Base-by-base conservation (phyloP, 1,140 invertebrate genomes). In the Aleiodes sp. region DNA sequence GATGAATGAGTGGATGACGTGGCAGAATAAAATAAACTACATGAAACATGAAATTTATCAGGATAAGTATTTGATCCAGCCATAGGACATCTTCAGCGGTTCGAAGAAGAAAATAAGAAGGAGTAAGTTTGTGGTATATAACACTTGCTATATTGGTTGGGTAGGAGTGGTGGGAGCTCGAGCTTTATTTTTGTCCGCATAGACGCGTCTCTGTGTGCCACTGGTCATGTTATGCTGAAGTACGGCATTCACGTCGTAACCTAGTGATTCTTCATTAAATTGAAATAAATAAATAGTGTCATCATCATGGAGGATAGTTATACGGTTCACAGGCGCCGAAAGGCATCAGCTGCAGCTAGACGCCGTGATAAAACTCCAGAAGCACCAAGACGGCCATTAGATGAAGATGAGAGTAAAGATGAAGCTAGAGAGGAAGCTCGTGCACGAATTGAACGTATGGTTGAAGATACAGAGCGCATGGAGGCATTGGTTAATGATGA, bases 271-370 rank as follows among this genome's bases (percentile, higher is more conserved):
- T 6, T 59, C 24, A 31, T 12, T 31, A 52, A 52, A 52, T 21
- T 19, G 10, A 52, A 24, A 28, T 12, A 56, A 33, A 60, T 9
- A 63, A 26, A 37, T n/a, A 46, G 28, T 26, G 41, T 41, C 35
- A 0, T 63, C 72, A 68, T 41, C 35, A 85, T 86, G 84, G 83
- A 86, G 73, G 84, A 86, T 68, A 84, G 83, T 77, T 85, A 85
- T 74, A 78, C 76, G 70, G 81, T 84, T 72, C 83, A 86, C 70
- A 72, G 83, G 73, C 80, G 84, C 29, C 80, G 81, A 12, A 83
- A 84, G 59, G 80, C 81, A 28, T 78, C 79, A 0, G 78, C 82
- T 4, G 78, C 80, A 2, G 78, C 82, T 4, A 81, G 76, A 62
- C 81, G 76, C 39, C 80, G 80, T 16, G 82, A 84, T 26, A 83